A percentile compares a stretch with the other conserved stretches of the same genome.
These are phyloP conservation scores for Sternarchorhynchus goeldii DNA, from an alignment of 2,797 vertebrate species.

Conservation along the genomic window DNA sequence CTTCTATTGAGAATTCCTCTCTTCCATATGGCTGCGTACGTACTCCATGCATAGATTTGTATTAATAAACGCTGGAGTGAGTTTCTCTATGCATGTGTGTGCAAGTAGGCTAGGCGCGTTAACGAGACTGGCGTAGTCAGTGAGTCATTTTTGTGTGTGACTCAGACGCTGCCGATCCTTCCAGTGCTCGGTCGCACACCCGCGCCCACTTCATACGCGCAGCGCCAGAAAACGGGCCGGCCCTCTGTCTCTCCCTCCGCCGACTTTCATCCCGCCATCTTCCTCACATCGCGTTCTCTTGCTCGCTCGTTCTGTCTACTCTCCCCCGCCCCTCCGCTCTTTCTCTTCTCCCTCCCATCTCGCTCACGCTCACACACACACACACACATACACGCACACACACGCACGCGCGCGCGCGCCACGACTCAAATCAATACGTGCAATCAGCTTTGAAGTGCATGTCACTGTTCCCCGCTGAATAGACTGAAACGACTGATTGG, in stretches of 20 bases:
- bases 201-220: slow-evolving; percentile 39
- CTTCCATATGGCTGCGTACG: no score
- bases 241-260: slow-evolving; percentile 17
- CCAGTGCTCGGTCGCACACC: slow-evolving; percentile 22
- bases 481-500: slow-evolving; percentile 46
- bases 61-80: neutral
- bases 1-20: neutral
- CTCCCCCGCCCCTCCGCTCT: neutral
- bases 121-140: slow-evolving; percentile 33
- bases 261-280: neutral
- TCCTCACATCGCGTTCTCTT: neutral
- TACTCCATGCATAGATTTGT: neutral
- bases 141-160: slow-evolving; percentile 41
- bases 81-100: neutral
- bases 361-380: neutral
- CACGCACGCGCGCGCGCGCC: no score
- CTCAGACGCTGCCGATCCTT: slow-evolving; percentile 36
- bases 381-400: no score
- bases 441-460: slow-evolving; percentile 30
- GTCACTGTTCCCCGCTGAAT: slow-evolving; percentile 34
- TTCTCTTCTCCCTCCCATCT: slow-evolving; percentile 6
- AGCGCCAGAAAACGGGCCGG: slow-evolving; percentile 29
- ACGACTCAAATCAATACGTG: slow-evolving; percentile 29
- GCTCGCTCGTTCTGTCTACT: slow-evolving; percentile 18
- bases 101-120: neutral